Evolutionary conservation across 2,797 vertebrate species (phyloP).

Genomic region (Pseudomugil gertrudae): DNA sequence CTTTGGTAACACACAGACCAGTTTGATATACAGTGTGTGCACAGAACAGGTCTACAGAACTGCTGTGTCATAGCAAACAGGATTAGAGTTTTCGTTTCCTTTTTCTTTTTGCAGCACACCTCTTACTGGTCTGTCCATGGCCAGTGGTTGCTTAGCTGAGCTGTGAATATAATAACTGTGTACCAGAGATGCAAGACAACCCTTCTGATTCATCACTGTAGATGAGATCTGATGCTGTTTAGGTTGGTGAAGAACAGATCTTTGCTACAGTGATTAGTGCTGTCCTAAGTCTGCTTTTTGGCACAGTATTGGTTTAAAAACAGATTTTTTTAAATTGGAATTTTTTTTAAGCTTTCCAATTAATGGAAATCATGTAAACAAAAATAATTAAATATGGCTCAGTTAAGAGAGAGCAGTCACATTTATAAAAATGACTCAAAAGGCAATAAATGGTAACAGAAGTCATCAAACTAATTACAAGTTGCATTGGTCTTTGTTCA

Average conservation of each 20-base stretch:
- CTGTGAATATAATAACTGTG: too few species aligned
- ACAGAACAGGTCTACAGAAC: too few species aligned
- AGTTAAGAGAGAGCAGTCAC: not conserved
- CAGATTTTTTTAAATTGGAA: not conserved
- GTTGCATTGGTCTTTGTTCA: not conserved
- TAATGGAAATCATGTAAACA: too few species aligned
- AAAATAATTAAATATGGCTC: not conserved
- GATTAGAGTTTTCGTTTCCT: not conserved
- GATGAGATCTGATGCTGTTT: not conserved
- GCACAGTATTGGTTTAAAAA: too few species aligned
- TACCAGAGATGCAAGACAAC: not conserved
- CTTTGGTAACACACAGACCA: too few species aligned
- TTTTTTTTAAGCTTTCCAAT: too few species aligned
- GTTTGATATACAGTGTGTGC: not conserved
- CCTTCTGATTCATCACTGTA: not conserved
- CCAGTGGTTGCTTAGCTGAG: too few species aligned
- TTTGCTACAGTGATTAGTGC: not conserved
- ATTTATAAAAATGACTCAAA: not conserved
- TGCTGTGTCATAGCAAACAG: not conserved
- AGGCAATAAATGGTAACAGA: not conserved
- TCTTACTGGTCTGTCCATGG: too few species aligned
- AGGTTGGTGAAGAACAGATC: not conserved
- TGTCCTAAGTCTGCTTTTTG: too few species aligned
- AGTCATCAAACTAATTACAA: not conserved
- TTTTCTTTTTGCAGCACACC: not conserved